A percentile compares a stretch with the other conserved stretches of the same genome.
phyloP scores from a whole-genome alignment of 2,797 vertebrate genomes.

The Agapornis canus region DNA sequence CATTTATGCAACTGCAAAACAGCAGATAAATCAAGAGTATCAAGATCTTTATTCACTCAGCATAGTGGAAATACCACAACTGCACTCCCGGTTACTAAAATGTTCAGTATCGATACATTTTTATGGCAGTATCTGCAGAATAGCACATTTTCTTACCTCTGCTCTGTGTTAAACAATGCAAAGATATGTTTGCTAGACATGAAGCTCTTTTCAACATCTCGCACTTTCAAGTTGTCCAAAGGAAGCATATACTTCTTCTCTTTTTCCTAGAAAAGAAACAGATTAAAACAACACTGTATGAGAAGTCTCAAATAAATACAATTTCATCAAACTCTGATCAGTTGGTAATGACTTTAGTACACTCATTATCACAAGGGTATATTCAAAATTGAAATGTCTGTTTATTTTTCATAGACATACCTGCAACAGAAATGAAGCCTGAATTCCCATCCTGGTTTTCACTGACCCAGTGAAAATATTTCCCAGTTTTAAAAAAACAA shows the following conservation, averaged over 20 bases:
- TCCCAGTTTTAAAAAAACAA: background rate
- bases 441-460: background rate
- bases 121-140: background rate
- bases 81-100: background rate
- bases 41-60: background rate
- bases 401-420: background rate
- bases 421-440: conserved; percentile 1
- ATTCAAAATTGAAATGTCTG: background rate
- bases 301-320: conserved; percentile 42
- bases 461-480: background rate
- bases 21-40: background rate
- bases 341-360: background rate
- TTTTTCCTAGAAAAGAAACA: conserved; percentile 87
- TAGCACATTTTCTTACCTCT: conserved; percentile 83
- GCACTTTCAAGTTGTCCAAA: conserved; percentile 94
- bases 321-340: background rate
- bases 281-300: conserved; percentile 48
- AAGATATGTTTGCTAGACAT: conserved; percentile 95
- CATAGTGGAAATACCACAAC: background rate
- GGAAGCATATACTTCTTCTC: conserved; percentile 99
- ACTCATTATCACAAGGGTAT: background rate
- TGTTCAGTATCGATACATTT: background rate
- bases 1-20: conserved; percentile 1
- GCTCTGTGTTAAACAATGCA: conserved; percentile 92
- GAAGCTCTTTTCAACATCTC: conserved; percentile 96